Evolutionary conservation across 2,113 vertebrate genomes (phyloP).

Genomic region (Otolemur garnettii): DNA sequence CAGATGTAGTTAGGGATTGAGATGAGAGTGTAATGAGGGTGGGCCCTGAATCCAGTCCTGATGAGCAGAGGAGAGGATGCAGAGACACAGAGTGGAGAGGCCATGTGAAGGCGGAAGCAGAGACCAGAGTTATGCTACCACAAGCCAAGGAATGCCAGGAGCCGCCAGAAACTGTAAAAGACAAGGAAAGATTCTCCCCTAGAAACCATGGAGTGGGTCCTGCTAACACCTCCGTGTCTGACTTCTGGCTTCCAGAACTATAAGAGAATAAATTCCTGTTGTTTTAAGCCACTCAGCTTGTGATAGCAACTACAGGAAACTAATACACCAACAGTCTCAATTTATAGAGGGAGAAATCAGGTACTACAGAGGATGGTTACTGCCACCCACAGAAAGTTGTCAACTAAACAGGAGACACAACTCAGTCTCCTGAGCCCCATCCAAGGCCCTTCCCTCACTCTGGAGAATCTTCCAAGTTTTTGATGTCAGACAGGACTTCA

Average conservation of each 20-base stretch:
- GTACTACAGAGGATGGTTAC: background rate
- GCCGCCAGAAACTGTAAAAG: background rate
- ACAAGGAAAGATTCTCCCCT: background rate
- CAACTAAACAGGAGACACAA: background rate
- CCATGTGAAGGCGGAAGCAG: background rate
- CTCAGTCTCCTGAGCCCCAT: background rate
- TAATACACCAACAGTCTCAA: background rate
- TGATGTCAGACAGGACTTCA: background rate
- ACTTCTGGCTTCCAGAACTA: background rate
- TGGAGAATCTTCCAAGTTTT: background rate
- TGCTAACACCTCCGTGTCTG: background rate
- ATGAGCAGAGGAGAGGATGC: background rate
- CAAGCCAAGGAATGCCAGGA: background rate
- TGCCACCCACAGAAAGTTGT: background rate
- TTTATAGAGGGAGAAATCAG: background rate
- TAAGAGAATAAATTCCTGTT: background rate
- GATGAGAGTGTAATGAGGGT: background rate
- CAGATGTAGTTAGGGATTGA: background rate
- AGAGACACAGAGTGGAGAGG: background rate
- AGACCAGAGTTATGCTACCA: background rate
- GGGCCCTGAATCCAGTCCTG: background rate
- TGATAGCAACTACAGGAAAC: background rate
- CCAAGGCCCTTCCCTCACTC: background rate
- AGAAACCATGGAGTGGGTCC: background rate
- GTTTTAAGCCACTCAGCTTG: background rate